These are phyloP conservation scores for Dorcus parallelipipedus DNA, from an alignment of 2,888 invertebrate species.

Conservation along the genomic window DNA sequence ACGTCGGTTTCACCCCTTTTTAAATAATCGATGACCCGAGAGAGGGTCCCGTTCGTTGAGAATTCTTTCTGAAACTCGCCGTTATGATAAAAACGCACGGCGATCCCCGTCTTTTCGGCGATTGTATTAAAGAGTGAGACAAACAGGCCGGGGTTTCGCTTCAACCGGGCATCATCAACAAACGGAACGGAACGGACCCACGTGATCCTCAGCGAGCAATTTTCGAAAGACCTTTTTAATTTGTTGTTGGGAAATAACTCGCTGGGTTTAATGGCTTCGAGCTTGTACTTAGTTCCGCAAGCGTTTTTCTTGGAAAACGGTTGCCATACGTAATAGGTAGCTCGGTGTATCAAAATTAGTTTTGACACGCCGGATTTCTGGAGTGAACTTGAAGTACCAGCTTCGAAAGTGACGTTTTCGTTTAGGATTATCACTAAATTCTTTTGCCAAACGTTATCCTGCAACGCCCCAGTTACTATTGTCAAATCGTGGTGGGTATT, in stretches of 20 bases:
- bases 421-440: no score
- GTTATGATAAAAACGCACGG: slow-evolving; percentile 1
- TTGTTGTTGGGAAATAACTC: not conserved
- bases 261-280: not conserved
- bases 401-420: no score
- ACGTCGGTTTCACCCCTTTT: slow-evolving; percentile 3
- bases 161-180: not conserved
- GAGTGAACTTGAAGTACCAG: no score
- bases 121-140: slow-evolving; percentile 9
- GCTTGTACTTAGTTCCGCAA: not conserved
- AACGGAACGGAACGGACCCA: slow-evolving; percentile 10
- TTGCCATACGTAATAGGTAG: not conserved
- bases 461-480: no score
- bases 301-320: not conserved
- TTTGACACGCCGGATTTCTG: no score
- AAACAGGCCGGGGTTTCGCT: slow-evolving; percentile 5
- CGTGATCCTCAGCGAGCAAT: slow-evolving; percentile 7
- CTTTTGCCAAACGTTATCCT: no score
- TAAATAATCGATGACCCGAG: not conserved
- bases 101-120: not conserved
- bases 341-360: no score
- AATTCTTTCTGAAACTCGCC: slow-evolving; percentile 9
- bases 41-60: slow-evolving; percentile 9
- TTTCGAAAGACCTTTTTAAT: not conserved
- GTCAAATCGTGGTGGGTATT: no score